Percentiles rank a stretch among this genome's conserved stretches.
These are phyloP conservation scores for Sebastes steindachneri DNA, from an alignment of 2,797 vertebrate species.

Conservation along the genomic window DNA sequence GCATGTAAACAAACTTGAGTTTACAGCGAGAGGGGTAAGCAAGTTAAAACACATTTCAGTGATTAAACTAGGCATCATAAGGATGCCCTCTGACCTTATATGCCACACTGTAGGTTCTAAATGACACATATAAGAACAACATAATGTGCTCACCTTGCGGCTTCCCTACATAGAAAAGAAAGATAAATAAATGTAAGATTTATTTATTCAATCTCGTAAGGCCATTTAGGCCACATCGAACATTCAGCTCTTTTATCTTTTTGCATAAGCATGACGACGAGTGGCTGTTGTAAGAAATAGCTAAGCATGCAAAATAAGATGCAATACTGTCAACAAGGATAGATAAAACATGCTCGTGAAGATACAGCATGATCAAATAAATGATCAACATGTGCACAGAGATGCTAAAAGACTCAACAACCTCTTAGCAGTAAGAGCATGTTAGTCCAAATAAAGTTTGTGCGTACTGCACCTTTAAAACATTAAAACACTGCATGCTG, in stretches of 20 bases:
- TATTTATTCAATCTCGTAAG: conserved; percentile 65
- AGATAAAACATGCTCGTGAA: conserved; percentile 11
- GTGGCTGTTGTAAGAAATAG: not conserved
- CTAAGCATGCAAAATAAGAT: conserved; percentile 14
- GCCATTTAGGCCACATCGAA: conserved; percentile 7
- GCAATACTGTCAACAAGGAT: not conserved
- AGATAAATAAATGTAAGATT: conserved; percentile 71
- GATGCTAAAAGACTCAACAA: conserved; percentile 16
- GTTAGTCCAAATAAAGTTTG: not conserved
- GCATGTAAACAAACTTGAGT: conserved; percentile 25
- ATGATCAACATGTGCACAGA: conserved; percentile 14
- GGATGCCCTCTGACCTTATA: not conserved
- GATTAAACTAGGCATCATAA: not conserved
- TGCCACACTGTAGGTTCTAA: conserved; percentile 15
- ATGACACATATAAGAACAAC: conserved; percentile 55
- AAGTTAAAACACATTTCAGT: conserved; percentile 36
- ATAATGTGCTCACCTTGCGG: conserved; percentile 80
- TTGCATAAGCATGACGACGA: not conserved
- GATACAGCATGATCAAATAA: not conserved
- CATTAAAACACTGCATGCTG: not conserved
- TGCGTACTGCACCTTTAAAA: conserved; percentile 28
- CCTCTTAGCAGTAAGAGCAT: conserved; percentile 1
- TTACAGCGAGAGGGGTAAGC: conserved; percentile 12
- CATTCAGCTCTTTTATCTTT: not conserved
- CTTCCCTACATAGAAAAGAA: conserved; percentile 59